Conservation (phyloP, 2,888 invertebrate genomes). For the Ceriagrion tenellum region DNA sequence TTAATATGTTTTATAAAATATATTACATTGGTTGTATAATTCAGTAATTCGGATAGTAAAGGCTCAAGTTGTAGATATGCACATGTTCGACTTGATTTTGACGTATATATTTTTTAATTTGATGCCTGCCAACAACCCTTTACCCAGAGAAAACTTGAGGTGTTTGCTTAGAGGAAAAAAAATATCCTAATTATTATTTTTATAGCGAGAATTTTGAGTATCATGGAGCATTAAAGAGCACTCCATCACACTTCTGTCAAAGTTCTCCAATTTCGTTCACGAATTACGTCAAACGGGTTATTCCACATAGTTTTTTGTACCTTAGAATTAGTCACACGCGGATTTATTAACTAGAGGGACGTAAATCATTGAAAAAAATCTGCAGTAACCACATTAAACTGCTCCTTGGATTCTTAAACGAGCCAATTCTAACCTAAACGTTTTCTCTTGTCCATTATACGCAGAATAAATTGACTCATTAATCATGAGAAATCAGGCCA, state of each 20-base stretch:
- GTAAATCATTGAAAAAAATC: not conserved
- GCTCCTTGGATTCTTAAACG: not conserved
- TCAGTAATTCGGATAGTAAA: too few relatives aligned
- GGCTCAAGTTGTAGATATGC: too few relatives aligned
- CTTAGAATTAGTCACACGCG: not conserved
- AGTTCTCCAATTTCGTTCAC: not conserved
- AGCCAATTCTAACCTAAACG: not conserved
- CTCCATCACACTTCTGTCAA: not conserved
- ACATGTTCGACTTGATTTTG: too few relatives aligned
- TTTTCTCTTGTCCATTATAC: not conserved
- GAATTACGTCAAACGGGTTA: not conserved
- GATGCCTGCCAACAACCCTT: too few relatives aligned
- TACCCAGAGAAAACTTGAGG: too few relatives aligned
- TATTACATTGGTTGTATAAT: not conserved
- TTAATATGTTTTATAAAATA: not conserved
- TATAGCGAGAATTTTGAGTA: not conserved
- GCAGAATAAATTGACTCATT: not conserved
- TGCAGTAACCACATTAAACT: not conserved
- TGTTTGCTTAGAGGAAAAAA: not conserved
- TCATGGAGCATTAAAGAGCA: not conserved
- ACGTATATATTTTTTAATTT: too few relatives aligned
- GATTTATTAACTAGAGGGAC: not conserved
- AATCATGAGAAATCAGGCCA: slow-evolving; percentile 29
- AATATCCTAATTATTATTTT: not conserved
- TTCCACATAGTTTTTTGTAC: not conserved